These are phyloP conservation scores for Micoletzkya japonica DNA, from an alignment of 2,888 invertebrate species.

Conservation along the genomic window DNA sequence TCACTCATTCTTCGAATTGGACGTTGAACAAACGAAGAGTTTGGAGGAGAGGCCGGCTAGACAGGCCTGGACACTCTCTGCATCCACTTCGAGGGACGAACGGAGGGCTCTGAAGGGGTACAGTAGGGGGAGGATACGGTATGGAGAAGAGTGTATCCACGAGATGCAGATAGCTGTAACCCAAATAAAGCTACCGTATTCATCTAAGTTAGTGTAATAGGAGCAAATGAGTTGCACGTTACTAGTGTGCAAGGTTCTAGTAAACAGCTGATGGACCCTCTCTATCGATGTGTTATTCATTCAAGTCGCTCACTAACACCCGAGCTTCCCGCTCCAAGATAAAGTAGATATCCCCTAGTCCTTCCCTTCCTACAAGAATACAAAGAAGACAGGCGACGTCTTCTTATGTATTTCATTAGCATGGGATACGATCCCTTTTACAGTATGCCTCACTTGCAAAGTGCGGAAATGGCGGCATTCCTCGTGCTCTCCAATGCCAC, in stretches of 20 bases:
- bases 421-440: background rate
- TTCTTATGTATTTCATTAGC: background rate
- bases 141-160: background rate
- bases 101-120: slow-evolving; percentile 74
- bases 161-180: background rate
- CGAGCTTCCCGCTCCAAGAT: no score
- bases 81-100: slow-evolving; percentile 85
- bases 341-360: no score
- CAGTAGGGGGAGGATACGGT: background rate
- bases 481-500: slow-evolving; percentile 45
- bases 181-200: background rate
- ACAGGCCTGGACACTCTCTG: slow-evolving; percentile 89
- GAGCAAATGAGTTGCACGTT: no score
- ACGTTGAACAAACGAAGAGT: slow-evolving; percentile 76
- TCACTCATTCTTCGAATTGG: slow-evolving; percentile 70
- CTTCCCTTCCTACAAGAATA: background rate
- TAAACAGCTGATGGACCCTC: no score
- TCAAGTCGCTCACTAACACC: no score
- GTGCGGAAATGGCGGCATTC: slow-evolving; percentile 52
- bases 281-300: no score
- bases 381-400: background rate
- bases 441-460: slow-evolving; percentile 41
- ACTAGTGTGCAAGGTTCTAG: no score
- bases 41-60: slow-evolving; percentile 94
- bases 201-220: background rate